These are phyloP conservation scores for Pan troglodytes DNA, from an alignment of 2,113 vertebrate genomes.

Conservation along the genomic window NHGRI_mPanTro3-v2.1_pri NC_072398.2:99270501-99271000, in stretches of 20 bases:
- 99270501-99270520: neutral
- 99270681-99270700: neutral
- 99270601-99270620: neutral
- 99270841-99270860: neutral
- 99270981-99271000: no score
- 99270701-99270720: neutral
- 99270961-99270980: neutral
- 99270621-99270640: neutral
- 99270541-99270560: neutral
- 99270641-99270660: neutral
- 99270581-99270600: constrained; percentile 6
- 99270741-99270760: neutral
- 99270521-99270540: neutral
- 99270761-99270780: neutral
- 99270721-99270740: neutral
- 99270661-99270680: neutral
- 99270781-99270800: neutral
- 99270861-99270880: neutral
- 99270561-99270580: constrained; percentile 16
- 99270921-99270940: neutral
- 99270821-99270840: neutral
- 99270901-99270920: neutral
- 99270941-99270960: neutral
- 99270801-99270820: neutral
- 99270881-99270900: neutral